These are phyloP conservation scores for Gadus macrocephalus DNA, from an alignment of 2,113 vertebrate species.

Conservation along the genomic window DNA sequence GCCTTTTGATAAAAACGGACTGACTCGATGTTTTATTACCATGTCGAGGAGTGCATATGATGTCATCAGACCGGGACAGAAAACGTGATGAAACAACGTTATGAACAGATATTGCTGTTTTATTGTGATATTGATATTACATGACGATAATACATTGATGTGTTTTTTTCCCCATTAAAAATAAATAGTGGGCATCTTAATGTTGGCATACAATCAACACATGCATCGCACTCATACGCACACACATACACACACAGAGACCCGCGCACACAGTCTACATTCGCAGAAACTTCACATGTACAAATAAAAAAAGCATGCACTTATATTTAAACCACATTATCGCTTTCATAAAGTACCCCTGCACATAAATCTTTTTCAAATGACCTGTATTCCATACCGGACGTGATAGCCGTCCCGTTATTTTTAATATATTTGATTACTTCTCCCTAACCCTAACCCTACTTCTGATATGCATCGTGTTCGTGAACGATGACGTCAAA, in stretches of 20 bases:
- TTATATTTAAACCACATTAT: slow-evolving; percentile 46
- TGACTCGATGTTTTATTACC: no score
- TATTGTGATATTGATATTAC: slow-evolving; percentile 25
- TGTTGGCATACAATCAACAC: slow-evolving; percentile 52
- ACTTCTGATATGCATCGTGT: slow-evolving; percentile 7
- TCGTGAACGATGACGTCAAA: slow-evolving; percentile 29
- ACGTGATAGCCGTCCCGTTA: slow-evolving; percentile 47
- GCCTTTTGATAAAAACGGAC: no score
- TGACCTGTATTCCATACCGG: slow-evolving; percentile 16
- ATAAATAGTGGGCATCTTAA: slow-evolving; percentile 52
- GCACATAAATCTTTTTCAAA: slow-evolving; percentile 17
- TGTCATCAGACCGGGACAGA: no score
- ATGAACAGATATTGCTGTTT: slow-evolving; percentile 27
- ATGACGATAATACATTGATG: slow-evolving; percentile 25
- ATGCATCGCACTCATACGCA: slow-evolving; percentile 51
- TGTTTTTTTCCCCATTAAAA: slow-evolving; percentile 38
- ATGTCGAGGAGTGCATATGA: no score
- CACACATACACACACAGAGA: not conserved
- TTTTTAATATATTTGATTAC: slow-evolving; percentile 48
- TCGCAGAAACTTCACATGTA: slow-evolving; percentile 45
- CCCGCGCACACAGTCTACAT: slow-evolving; percentile 39
- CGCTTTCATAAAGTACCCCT: slow-evolving; percentile 28
- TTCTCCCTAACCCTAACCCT: no score
- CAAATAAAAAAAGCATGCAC: slow-evolving; percentile 66
- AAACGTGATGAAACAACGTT: not conserved